A percentile compares a stretch with the other conserved stretches of the same genome.
Evolutionary conservation across 2,113 vertebrate genomes (phyloP).

Genomic region (Thamnophis sirtalis): DNA sequence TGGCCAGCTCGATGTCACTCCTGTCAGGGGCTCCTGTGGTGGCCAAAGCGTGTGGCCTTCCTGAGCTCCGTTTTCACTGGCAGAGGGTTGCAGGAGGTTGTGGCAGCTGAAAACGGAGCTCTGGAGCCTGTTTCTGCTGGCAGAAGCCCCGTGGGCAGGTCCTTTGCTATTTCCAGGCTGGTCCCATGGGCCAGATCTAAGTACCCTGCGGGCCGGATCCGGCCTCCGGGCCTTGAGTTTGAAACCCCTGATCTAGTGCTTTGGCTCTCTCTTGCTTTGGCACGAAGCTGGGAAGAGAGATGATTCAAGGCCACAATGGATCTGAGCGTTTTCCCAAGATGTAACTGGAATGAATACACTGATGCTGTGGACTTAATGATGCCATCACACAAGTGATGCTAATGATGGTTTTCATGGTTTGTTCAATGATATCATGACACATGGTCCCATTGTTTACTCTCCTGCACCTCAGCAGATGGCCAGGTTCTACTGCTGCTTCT

Average conservation of each 20-base stretch:
- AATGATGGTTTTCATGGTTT: background rate
- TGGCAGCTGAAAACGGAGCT: no score
- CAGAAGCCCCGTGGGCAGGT: no score
- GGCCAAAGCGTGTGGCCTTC: no score
- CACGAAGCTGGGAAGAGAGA: background rate
- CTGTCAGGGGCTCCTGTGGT: no score
- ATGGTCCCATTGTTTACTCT: background rate
- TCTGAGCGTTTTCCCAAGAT: background rate
- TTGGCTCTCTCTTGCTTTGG: background rate
- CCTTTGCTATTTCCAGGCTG: no score
- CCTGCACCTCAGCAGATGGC: background rate
- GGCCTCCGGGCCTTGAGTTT: no score
- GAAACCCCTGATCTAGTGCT: background rate
- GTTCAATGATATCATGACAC: background rate
- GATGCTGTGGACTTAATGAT: background rate
- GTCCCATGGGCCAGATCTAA: no score
- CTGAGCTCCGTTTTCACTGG: no score
- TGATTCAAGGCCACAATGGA: background rate
- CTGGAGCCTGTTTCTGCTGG: no score
- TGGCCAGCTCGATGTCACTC: no score
- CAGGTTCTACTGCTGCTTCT: background rate
- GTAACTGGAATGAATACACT: background rate
- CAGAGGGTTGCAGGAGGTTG: no score
- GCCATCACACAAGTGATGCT: background rate
- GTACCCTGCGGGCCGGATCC: no score